Evolutionary conservation across 2,797 vertebrate genomes (phyloP).

Genomic region (Aulostomus chinensis): DNA sequence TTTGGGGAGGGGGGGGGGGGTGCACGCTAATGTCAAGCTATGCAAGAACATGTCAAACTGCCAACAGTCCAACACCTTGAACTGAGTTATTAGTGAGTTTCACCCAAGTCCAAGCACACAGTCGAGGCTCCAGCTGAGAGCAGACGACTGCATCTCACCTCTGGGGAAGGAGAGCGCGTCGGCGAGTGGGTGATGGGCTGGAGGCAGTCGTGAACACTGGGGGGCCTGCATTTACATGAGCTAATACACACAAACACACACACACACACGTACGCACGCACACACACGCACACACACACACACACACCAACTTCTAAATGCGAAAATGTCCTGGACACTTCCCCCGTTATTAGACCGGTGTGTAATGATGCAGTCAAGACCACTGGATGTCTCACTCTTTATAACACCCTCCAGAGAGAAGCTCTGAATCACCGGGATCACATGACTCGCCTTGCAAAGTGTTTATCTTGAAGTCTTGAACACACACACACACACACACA

Average conservation of each 20-base stretch:
- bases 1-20: too few relatives aligned
- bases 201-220: neutral
- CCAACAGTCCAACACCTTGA: slow-evolving; percentile 42
- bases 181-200: slow-evolving; percentile 27
- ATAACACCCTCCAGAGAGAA: slow-evolving; percentile 16
- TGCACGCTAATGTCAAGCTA: slow-evolving; percentile 34
- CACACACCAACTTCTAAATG: neutral
- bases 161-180: slow-evolving; percentile 24
- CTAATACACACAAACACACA: slow-evolving; percentile 8
- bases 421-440: slow-evolving; percentile 36
- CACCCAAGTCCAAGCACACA: slow-evolving; percentile 22
- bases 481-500: neutral
- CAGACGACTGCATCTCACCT: slow-evolving; percentile 37
- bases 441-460: slow-evolving; percentile 23
- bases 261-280: neutral
- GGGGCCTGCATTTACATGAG: slow-evolving; percentile 9
- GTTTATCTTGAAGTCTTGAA: slow-evolving; percentile 36
- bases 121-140: slow-evolving; percentile 6
- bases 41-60: slow-evolving; percentile 41
- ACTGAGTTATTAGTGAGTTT: slow-evolving; percentile 45
- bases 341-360: slow-evolving; percentile 6
- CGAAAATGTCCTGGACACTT: slow-evolving; percentile 1
- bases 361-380: slow-evolving; percentile 16
- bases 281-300: neutral
- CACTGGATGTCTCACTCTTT: slow-evolving; percentile 9